phyloP scores from a whole-genome alignment of 1,140 invertebrate species.

The Leguminivora glycinivorella region DNA sequence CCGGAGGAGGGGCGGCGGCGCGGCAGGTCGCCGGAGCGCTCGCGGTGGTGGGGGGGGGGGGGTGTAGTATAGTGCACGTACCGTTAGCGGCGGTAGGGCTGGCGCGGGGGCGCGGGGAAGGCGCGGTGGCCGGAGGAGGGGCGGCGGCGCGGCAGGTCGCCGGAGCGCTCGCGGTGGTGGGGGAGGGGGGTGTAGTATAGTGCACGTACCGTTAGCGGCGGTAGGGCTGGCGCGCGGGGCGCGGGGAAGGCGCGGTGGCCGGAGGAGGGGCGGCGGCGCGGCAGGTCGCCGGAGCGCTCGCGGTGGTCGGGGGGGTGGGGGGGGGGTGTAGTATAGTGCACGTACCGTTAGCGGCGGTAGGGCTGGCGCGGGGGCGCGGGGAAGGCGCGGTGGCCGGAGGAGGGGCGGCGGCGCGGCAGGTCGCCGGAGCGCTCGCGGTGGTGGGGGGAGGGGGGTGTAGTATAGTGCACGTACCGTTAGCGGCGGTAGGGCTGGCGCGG shows the following conservation, averaged over 20 bases:
- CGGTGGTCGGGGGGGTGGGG: constrained; percentile 30
- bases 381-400: too few relatives aligned
- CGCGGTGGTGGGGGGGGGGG: too few relatives aligned
- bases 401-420: too few relatives aligned
- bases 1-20: constrained; percentile 31
- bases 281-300: too few relatives aligned
- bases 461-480: constrained; percentile 75
- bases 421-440: constrained; percentile 39
- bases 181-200: too few relatives aligned
- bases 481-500: constrained; percentile 65
- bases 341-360: too few relatives aligned
- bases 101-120: not conserved
- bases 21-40: too few relatives aligned
- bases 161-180: not conserved
- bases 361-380: too few relatives aligned
- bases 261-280: constrained; percentile 30
- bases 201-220: constrained; percentile 59
- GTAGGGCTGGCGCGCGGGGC: constrained; percentile 58
- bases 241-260: constrained; percentile 45
- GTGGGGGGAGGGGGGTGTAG: constrained; percentile 35
- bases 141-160: constrained; percentile 76
- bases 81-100: too few relatives aligned
- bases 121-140: constrained; percentile 40
- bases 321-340: too few relatives aligned
- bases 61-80: too few relatives aligned